Evolutionary conservation across 2,113 vertebrate genomes (phyloP).

Genomic region (Saimiri boliviensis): DNA sequence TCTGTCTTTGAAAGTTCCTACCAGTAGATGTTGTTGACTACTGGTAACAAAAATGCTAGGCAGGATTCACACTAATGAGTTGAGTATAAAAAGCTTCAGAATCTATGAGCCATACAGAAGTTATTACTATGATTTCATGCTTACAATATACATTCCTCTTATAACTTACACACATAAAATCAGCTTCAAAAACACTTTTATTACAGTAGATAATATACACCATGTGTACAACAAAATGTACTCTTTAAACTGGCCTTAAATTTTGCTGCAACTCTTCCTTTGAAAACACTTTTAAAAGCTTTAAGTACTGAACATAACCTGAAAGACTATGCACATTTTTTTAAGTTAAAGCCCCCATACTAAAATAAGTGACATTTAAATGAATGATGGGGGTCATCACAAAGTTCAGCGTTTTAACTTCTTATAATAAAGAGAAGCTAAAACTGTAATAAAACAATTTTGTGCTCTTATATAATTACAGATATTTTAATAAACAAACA

Average conservation of each 20-base stretch:
- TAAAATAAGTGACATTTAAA: constrained; percentile 57
- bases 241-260: constrained; percentile 59
- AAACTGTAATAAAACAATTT: constrained; percentile 12
- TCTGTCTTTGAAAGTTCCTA: background rate
- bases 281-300: constrained; percentile 52
- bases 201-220: constrained; percentile 63
- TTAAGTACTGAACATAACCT: constrained; percentile 31
- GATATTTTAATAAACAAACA: constrained; percentile 48
- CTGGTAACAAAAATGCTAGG: constrained; percentile 3
- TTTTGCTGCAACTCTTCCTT: constrained; percentile 53
- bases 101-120: constrained; percentile 51
- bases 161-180: constrained; percentile 66
- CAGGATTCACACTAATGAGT: constrained; percentile 16
- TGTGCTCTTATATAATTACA: constrained; percentile 41
- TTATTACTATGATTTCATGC: constrained; percentile 63
- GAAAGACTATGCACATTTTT: constrained; percentile 17
- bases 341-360: constrained; percentile 25
- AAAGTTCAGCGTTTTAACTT: constrained; percentile 44
- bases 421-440: background rate
- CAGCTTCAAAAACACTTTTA: constrained; percentile 67
- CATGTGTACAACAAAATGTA: constrained; percentile 70
- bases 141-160: constrained; percentile 58
- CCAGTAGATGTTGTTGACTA: background rate
- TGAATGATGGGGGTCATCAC: constrained; percentile 47
- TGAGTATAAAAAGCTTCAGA: constrained; percentile 34